Conservation (phyloP, 2,113 vertebrate genomes). For the Picathartes gymnocephalus region DNA sequence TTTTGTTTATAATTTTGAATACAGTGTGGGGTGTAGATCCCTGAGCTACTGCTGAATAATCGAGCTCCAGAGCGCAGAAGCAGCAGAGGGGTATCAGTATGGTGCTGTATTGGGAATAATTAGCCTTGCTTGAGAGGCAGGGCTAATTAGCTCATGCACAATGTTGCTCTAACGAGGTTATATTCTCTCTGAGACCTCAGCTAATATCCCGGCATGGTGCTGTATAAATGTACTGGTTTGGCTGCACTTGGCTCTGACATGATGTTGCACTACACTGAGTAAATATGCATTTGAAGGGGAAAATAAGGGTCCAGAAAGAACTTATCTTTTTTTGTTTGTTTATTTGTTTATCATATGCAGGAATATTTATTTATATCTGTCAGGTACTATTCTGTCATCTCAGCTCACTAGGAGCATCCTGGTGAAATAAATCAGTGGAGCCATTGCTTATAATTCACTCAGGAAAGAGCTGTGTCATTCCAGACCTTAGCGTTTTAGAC, state of each 20-base stretch:
- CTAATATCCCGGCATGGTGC: slow-evolving; percentile 36
- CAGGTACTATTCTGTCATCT: not conserved
- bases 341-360: not conserved
- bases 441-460: not conserved
- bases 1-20: slow-evolving; percentile 33
- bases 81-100: not conserved
- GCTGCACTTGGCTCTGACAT: not conserved
- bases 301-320: not conserved
- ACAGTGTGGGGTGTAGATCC: not conserved
- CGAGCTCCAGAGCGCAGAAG: slow-evolving; percentile 4
- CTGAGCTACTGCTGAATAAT: slow-evolving; percentile 2
- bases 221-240: slow-evolving; percentile 14
- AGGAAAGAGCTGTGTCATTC: not conserved
- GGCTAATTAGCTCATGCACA: slow-evolving; percentile 48
- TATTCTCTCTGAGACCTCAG: slow-evolving; percentile 48
- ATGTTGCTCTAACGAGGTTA: slow-evolving; percentile 49
- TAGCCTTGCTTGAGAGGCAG: slow-evolving; percentile 57
- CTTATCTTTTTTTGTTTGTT: not conserved
- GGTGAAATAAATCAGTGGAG: not conserved
- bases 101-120: slow-evolving; percentile 54
- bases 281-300: not conserved
- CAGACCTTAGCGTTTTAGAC: not conserved
- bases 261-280: not conserved
- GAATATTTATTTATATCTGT: not conserved
- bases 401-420: not conserved